These are phyloP conservation scores for Paratrypauchen microcephalus DNA, from an alignment of 2,797 vertebrate genomes.

Conservation along the genomic window DNA sequence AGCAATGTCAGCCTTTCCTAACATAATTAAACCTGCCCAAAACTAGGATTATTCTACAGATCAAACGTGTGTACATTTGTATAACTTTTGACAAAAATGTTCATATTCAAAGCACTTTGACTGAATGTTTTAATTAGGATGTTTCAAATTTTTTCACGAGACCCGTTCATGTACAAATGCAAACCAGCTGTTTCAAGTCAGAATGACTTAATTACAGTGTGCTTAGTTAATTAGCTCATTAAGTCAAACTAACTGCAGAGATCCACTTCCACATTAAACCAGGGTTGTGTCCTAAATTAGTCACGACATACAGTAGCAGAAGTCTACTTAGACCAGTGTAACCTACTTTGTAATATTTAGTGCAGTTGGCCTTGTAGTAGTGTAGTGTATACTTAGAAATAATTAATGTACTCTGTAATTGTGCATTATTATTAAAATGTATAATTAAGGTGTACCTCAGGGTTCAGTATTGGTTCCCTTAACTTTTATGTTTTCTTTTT, in stretches of 20 bases:
- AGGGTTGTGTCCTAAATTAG: neutral
- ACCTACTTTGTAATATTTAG: neutral
- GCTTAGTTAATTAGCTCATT: neutral
- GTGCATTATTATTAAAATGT: too few species aligned
- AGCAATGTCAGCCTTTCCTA: neutral
- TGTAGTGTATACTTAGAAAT: neutral
- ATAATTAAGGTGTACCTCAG: neutral
- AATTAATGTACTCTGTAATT: too few species aligned
- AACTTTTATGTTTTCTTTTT: neutral
- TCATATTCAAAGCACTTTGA: neutral
- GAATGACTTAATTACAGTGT: neutral
- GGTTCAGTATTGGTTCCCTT: neutral
- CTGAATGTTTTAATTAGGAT: too few species aligned
- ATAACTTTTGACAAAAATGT: too few species aligned
- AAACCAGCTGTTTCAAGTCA: neutral
- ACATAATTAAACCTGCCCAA: neutral
- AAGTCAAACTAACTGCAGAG: neutral
- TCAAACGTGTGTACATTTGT: neutral
- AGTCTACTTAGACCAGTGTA: neutral
- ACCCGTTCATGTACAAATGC: neutral
- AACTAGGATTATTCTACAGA: neutral
- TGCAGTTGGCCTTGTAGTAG: neutral
- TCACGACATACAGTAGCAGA: neutral
- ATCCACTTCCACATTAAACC: conserved; percentile 3
- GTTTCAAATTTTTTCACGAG: neutral